Conservation (phyloP, 2,888 invertebrate species). For the Drosophila colorata region DNA sequence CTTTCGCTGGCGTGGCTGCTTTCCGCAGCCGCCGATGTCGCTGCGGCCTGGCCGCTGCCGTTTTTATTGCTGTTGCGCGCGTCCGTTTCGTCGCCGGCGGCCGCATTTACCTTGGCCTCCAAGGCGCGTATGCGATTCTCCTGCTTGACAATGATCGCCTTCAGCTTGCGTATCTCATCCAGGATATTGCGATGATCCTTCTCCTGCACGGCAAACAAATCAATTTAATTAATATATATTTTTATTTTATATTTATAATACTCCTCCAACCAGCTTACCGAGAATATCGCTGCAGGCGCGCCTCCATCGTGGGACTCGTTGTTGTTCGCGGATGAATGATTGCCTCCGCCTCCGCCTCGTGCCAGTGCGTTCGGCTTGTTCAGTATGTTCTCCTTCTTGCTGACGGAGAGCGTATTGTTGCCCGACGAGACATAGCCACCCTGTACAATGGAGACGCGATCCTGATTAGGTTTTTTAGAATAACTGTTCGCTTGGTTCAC, state of each 20-base stretch:
- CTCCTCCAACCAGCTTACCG: slow-evolving; percentile 79
- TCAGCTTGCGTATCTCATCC: slow-evolving; percentile 95
- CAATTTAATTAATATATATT: background rate
- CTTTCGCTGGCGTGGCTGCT: slow-evolving; percentile 74
- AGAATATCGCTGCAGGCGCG: slow-evolving; percentile 74
- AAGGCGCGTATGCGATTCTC: slow-evolving; percentile 88
- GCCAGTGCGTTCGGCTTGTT: slow-evolving; percentile 88
- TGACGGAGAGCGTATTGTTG: slow-evolving; percentile 88
- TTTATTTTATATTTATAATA: too few relatives aligned
- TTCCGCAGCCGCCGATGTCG: slow-evolving; percentile 34
- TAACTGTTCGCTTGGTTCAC: slow-evolving; percentile 76
- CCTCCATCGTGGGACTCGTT: slow-evolving; percentile 71
- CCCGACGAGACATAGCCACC: slow-evolving; percentile 88
- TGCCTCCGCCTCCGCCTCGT: slow-evolving; percentile 82
- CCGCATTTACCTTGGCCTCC: slow-evolving; percentile 83
- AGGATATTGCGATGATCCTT: slow-evolving; percentile 92
- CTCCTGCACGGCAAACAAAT: slow-evolving; percentile 75
- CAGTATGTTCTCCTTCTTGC: slow-evolving; percentile 92
- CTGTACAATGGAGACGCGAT: slow-evolving; percentile 89
- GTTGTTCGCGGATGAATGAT: slow-evolving; percentile 70
- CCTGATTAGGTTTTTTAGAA: slow-evolving; percentile 86
- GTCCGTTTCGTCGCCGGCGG: slow-evolving; percentile 81
- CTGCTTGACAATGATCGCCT: slow-evolving; percentile 97
- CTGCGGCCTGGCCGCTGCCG: slow-evolving; percentile 41
- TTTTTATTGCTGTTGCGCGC: slow-evolving; percentile 70